Percentiles rank a stretch among this genome's conserved stretches.
phyloP scores from a whole-genome alignment of 1,140 invertebrate species.

The Caenorhabditis inopinata region DNA sequence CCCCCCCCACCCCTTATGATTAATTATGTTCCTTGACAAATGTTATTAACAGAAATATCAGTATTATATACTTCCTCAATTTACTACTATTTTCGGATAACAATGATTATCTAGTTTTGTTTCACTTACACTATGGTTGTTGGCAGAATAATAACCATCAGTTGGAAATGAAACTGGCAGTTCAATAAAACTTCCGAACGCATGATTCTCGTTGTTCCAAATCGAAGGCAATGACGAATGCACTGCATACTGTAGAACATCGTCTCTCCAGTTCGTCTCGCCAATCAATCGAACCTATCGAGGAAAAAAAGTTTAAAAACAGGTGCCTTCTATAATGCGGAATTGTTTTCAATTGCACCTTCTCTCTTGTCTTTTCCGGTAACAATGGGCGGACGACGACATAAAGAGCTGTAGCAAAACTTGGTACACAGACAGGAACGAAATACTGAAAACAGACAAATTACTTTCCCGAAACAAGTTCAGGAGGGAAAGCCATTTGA shows the following conservation, averaged over 20 bases:
- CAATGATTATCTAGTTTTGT: not conserved
- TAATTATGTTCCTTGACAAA: no score
- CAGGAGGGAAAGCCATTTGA: not conserved
- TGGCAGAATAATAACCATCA: slow-evolving; percentile 22
- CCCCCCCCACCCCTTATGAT: no score
- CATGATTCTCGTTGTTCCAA: slow-evolving; percentile 38
- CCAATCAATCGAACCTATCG: slow-evolving; percentile 31
- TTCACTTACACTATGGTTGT: slow-evolving; percentile 6
- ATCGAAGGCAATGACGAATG: not conserved
- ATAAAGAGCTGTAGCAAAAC: slow-evolving; percentile 33
- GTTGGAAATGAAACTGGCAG: slow-evolving; percentile 6
- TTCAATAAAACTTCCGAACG: not conserved
- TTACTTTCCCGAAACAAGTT: not conserved
- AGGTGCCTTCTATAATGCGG: not conserved
- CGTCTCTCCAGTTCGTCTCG: slow-evolving; percentile 32
- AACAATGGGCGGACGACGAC: slow-evolving; percentile 23
- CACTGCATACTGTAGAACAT: slow-evolving; percentile 26
- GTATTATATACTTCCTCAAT: no score
- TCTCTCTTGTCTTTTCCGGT: slow-evolving; percentile 32
- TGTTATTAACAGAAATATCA: no score
- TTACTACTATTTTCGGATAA: no score
- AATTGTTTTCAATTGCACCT: no score
- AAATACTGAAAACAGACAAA: slow-evolving; percentile 1
- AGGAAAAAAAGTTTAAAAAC: not conserved
- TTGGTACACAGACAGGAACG: slow-evolving; percentile 34